Conservation (phyloP, 2,888 invertebrate species). For the Drosophila anceps region DNA sequence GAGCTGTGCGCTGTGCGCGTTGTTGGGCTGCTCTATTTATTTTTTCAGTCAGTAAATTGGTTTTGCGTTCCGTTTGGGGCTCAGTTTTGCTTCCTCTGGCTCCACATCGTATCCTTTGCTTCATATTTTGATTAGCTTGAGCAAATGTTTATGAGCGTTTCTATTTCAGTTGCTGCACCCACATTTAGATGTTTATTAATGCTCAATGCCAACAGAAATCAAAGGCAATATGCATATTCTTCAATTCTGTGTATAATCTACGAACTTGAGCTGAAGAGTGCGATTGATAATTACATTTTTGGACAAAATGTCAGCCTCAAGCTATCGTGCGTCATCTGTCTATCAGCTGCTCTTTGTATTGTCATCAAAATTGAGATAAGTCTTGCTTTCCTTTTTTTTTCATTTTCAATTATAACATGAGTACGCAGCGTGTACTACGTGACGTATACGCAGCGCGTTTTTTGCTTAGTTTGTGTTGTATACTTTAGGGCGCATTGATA, state of each 20-base stretch:
- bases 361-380: conserved; percentile 21
- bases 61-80: conserved; percentile 29
- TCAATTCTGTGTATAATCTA: neutral
- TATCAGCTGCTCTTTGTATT: conserved; percentile 11
- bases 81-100: neutral
- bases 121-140: conserved; percentile 30
- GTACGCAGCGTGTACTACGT: neutral
- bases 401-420: conserved; percentile 4
- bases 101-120: conserved; percentile 10
- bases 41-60: conserved; percentile 37
- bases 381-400: neutral
- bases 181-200: conserved; percentile 9
- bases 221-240: neutral
- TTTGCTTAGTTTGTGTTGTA: neutral
- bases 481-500: conserved; percentile 6
- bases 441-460: conserved; percentile 25
- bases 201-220: neutral
- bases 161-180: conserved; percentile 1
- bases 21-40: neutral
- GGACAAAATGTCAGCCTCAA: conserved; percentile 11
- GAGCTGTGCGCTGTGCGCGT: neutral
- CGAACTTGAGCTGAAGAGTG: neutral
- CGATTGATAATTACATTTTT: conserved; percentile 15
- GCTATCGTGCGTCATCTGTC: conserved; percentile 17
- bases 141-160: conserved; percentile 6